phyloP scores from a whole-genome alignment of 2,797 vertebrate species.

The Epinephelus coioides region DNA sequence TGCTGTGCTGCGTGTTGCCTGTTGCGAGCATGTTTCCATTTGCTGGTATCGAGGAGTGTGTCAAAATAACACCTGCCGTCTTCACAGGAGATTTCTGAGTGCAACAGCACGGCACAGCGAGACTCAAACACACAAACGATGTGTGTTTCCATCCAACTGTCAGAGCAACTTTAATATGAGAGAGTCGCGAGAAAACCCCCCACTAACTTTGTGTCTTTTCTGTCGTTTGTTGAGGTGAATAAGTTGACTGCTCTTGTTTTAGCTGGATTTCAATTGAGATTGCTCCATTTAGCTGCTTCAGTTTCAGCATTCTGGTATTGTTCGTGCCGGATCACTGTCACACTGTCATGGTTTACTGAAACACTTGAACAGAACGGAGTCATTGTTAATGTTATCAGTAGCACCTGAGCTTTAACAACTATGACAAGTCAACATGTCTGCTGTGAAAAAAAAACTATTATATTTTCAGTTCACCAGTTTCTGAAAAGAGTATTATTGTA shows the following conservation, averaged over 20 bases:
- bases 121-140: conserved; percentile 8
- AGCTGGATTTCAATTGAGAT: background rate
- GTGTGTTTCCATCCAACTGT: conserved; percentile 17
- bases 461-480: background rate
- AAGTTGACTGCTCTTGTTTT: background rate
- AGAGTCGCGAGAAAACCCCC: background rate
- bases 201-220: background rate
- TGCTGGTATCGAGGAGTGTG: conserved; percentile 39
- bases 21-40: conserved; percentile 36
- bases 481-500: background rate
- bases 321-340: background rate
- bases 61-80: conserved; percentile 63
- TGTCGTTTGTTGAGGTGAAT: background rate
- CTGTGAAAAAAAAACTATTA: background rate
- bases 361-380: background rate
- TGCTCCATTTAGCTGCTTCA: conserved; percentile 24
- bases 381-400: background rate
- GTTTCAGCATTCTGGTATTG: background rate
- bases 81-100: conserved; percentile 52
- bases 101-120: conserved; percentile 8
- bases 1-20: no score
- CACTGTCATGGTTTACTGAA: background rate
- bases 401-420: background rate
- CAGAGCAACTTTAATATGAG: conserved; percentile 6
- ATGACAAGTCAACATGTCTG: background rate